Percentiles rank a stretch among this genome's conserved stretches.
These are phyloP conservation scores for Neuroterus valhalla DNA, from an alignment of 1,140 invertebrate genomes.

Conservation along the genomic window DNA sequence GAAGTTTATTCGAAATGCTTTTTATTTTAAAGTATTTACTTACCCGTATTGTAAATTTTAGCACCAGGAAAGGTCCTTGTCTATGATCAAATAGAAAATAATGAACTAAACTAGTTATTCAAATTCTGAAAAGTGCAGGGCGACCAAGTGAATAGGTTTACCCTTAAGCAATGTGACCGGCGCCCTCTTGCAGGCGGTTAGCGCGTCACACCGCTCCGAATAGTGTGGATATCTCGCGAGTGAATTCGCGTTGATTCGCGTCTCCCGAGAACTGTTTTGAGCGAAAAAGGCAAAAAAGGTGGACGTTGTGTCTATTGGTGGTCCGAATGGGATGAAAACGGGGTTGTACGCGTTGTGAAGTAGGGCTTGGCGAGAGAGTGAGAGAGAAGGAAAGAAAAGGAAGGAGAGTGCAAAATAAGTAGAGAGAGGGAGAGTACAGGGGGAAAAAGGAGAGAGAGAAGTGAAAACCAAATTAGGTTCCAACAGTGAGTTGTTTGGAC, in stretches of 20 bases:
- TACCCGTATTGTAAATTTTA: too few species aligned
- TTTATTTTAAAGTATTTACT: too few species aligned
- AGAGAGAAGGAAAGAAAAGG: constrained; percentile 35
- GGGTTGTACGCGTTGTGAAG: constrained; percentile 30
- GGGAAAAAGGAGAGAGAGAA: constrained; percentile 1
- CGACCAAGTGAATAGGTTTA: too few species aligned
- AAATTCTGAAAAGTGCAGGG: too few species aligned
- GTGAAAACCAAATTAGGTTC: constrained; percentile 30
- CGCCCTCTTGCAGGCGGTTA: constrained; percentile 67
- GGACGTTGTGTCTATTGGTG: not conserved
- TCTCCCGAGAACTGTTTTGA: constrained; percentile 36
- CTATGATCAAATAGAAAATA: too few species aligned
- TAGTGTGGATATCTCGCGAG: constrained; percentile 10
- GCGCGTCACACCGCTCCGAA: constrained; percentile 30
- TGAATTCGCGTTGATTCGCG: constrained; percentile 20
- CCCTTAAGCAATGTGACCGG: constrained; percentile 33
- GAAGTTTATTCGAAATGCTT: too few species aligned
- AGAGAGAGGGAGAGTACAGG: constrained; percentile 3
- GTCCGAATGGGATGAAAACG: constrained; percentile 38
- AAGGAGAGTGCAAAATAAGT: not conserved
- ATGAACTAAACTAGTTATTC: too few species aligned
- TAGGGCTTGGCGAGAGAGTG: constrained; percentile 36
- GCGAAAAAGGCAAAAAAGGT: constrained; percentile 36
- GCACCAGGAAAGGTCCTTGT: too few species aligned
- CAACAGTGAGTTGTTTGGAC: not conserved